Evolutionary conservation across 2,888 invertebrate species (phyloP).

Genomic region (Thumatha senex): DNA sequence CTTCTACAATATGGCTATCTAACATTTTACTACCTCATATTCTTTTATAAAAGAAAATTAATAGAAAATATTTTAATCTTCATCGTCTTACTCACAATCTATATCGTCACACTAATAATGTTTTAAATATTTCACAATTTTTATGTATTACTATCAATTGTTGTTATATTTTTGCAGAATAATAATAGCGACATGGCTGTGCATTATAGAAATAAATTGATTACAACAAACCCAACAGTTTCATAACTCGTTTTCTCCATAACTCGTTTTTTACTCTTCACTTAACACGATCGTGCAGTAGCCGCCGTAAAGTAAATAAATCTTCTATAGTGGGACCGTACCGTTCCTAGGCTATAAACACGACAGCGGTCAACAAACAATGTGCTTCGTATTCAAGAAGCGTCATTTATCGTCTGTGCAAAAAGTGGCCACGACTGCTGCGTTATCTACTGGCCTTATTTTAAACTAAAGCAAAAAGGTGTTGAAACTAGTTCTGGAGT

Average conservation of each 20-base stretch:
- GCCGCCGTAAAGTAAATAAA: constrained; percentile 59
- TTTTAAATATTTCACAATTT: too few relatives aligned
- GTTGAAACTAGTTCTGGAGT: constrained; percentile 22
- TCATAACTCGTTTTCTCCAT: constrained; percentile 22
- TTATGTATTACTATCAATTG: too few relatives aligned
- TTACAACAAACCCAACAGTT: constrained; percentile 14
- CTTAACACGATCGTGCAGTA: constrained; percentile 43
- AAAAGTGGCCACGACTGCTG: constrained; percentile 46
- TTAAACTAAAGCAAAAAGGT: constrained; percentile 44
- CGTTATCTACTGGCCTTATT: constrained; percentile 43
- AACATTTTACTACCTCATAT: too few relatives aligned
- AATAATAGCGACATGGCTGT: too few relatives aligned
- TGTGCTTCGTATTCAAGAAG: constrained; percentile 59
- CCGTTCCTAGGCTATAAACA: constrained; percentile 64
- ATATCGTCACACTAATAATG: too few relatives aligned
- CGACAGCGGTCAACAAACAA: constrained; percentile 66
- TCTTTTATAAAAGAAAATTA: too few relatives aligned
- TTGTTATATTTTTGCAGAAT: too few relatives aligned
- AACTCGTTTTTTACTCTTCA: constrained; percentile 47
- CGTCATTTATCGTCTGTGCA: constrained; percentile 62
- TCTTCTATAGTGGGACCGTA: constrained; percentile 53
- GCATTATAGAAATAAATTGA: neutral
- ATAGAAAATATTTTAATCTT: too few relatives aligned
- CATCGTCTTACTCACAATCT: too few relatives aligned
- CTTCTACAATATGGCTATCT: too few relatives aligned